Evolutionary conservation across 2,113 vertebrate genomes (phyloP).

Genomic region (Anser cygnoides): DNA sequence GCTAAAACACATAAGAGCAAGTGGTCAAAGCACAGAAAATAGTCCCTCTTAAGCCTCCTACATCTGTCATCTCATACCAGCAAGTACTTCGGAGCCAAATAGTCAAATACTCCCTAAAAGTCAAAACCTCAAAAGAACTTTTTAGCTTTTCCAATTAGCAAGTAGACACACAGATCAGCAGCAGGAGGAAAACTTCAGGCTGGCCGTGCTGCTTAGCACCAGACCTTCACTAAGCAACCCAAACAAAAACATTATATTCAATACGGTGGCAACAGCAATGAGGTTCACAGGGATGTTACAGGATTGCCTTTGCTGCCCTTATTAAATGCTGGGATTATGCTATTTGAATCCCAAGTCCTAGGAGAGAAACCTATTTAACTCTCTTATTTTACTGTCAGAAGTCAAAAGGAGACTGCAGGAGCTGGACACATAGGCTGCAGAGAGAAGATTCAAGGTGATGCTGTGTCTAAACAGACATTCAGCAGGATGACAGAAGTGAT

Average conservation of each 20-base stretch:
- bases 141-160: neutral
- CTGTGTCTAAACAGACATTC: neutral
- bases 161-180: neutral
- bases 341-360: neutral
- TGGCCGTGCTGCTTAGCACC: neutral
- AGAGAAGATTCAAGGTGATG: neutral
- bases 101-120: neutral
- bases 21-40: neutral
- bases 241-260: neutral
- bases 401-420: neutral
- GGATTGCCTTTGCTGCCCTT: neutral
- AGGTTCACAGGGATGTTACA: accelerated
- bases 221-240: neutral
- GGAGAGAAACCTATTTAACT: neutral
- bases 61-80: neutral
- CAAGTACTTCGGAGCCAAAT: neutral
- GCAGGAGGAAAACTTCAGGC: neutral
- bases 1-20: neutral
- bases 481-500: neutral
- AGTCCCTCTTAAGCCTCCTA: neutral
- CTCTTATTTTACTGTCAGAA: neutral
- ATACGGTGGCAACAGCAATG: neutral
- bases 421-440: neutral
- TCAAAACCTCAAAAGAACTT: neutral
- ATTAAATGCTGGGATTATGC: neutral